Evolutionary conservation across 2,113 vertebrate genomes (phyloP), one percentile per base, ranked within the genome.

Genomic region (Lethenteron camtschaticum): DNA sequence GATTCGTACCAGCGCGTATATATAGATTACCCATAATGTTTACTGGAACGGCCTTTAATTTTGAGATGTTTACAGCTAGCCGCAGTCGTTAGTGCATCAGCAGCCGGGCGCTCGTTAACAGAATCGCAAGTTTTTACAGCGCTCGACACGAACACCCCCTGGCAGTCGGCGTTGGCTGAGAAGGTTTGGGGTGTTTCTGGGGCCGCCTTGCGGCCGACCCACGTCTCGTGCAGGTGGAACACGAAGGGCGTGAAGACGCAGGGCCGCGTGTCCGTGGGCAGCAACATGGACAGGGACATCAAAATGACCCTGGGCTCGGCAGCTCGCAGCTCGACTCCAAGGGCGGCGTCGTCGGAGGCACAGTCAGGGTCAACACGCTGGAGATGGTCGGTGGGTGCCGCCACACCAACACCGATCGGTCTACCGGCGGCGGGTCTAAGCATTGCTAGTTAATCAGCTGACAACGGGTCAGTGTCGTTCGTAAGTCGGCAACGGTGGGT

Each of bases 211-310:
- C 56, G 72, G 71, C 55, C 58, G 24, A 20, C 41, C 41, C 41
- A 1, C 41, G 1, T 41, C 6, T 41, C 41, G 41, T 6, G 73
- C 72, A 99, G 92, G 73, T 99, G 94, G 94, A 96, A 90, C 24
- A 99, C 94, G 24, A 99, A 91, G 75, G 94, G 94, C 69, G 81
- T 99, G 78, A 99, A 96, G 80, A 99, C 90, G 75, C 94, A 96
- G 74, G 94, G 94, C 58, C 89, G 92, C 9, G 79, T 99, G 2
- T 99, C 94, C 10, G 94, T 99, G 68, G 92, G 92, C 72, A 96
- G 92, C 70, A 95, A 90, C 78, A 80, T 89, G 58, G 92, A 99
- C 76, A 78, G 94, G 5, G 94, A 99, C 79, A 96, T 99, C 72
- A 92, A 86, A 81, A 96, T 96, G 94, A 92, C 90, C 8, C 84